Conservation (phyloP, 2,888 invertebrate genomes). For the Pherbina coryleti region DNA sequence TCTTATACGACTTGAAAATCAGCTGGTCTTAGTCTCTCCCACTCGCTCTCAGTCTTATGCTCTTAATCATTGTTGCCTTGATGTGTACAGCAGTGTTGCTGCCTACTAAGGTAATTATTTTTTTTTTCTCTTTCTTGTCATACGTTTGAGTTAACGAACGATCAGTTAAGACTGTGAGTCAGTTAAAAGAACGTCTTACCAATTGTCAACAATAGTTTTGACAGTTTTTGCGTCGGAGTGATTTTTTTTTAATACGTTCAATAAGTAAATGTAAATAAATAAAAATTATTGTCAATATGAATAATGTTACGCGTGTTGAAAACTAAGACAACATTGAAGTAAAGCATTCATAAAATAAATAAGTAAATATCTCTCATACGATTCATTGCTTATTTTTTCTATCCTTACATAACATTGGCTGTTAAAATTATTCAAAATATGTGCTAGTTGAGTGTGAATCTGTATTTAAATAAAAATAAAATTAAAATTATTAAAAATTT, state of each 20-base stretch:
- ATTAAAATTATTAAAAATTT: no score
- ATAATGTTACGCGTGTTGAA: not conserved
- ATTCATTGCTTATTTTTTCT: no score
- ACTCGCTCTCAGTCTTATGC: not conserved
- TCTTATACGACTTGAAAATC: not conserved
- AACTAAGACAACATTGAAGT: not conserved
- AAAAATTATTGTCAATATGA: not conserved
- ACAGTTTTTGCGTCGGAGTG: constrained; percentile 18
- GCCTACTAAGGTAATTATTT: not conserved
- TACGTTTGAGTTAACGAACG: not conserved
- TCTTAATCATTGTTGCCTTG: not conserved
- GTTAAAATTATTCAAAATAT: not conserved
- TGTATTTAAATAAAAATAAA: not conserved
- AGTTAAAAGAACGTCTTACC: not conserved
- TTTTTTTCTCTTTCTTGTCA: not conserved
- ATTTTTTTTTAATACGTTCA: not conserved
- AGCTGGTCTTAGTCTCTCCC: not conserved
- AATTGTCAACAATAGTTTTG: constrained; percentile 15
- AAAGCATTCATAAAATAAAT: not conserved
- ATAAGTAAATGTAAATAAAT: not conserved
- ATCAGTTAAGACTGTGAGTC: constrained; percentile 34
- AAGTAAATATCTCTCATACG: no score
- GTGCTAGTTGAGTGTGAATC: not conserved
- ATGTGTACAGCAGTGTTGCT: not conserved
- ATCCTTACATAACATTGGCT: not conserved